phyloP scores from a whole-genome alignment of 2,113 vertebrate species.

The Erythrocercus mccallii region DNA sequence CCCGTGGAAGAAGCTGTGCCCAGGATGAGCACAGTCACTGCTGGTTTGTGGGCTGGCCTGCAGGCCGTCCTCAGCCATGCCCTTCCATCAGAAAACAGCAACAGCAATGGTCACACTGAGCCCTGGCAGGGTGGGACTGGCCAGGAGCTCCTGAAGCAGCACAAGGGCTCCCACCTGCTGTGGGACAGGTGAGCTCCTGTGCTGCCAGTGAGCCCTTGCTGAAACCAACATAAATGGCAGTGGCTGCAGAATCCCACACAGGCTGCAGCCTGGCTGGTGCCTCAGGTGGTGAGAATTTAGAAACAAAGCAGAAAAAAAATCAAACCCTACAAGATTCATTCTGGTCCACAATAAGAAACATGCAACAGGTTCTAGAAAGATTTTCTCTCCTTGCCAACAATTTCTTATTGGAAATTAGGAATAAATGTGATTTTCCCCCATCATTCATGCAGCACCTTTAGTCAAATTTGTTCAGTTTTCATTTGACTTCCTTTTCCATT shows the following conservation, averaged over 20 bases:
- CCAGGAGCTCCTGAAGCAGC: background rate
- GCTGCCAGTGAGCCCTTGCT: background rate
- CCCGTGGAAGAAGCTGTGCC: background rate
- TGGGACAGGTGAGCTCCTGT: background rate
- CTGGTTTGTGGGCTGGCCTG: background rate
- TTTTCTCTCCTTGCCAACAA: background rate
- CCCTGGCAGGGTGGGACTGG: background rate
- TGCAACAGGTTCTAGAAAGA: background rate
- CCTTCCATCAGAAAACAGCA: background rate
- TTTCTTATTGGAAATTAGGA: background rate
- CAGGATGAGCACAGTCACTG: background rate
- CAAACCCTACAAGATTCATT: background rate
- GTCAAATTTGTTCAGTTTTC: background rate
- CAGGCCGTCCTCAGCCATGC: background rate
- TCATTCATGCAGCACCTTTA: background rate
- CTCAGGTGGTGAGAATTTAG: background rate
- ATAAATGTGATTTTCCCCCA: background rate
- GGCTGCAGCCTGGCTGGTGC: background rate
- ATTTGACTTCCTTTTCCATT: background rate
- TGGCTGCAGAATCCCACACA: background rate
- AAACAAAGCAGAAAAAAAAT: background rate
- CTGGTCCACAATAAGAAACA: background rate
- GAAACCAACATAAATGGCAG: rapidly evolving
- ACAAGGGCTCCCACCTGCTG: rapidly evolving
- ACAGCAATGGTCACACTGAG: rapidly evolving